Evolutionary conservation across 2,797 vertebrate species (phyloP).

Genomic region (Tokudaia muenninki): DNA sequence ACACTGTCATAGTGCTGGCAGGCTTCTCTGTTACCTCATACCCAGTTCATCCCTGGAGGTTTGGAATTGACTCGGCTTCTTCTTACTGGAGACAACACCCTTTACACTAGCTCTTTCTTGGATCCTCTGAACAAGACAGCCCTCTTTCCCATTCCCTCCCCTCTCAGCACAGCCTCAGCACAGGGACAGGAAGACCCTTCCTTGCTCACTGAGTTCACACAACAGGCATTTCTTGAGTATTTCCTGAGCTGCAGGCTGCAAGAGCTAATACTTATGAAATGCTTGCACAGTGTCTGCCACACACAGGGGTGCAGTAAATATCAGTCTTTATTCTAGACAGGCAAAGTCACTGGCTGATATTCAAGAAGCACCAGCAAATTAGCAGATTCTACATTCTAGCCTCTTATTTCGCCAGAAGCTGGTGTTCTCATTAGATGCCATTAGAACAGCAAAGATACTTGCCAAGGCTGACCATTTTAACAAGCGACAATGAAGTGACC

Average conservation of each 20-base stretch:
- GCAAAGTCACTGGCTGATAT: slow-evolving; percentile 54
- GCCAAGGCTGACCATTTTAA: slow-evolving; percentile 38
- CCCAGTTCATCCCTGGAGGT: slow-evolving; percentile 15
- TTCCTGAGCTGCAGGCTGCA: neutral
- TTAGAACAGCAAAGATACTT: neutral
- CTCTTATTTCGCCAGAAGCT: slow-evolving; percentile 18
- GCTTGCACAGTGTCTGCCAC: neutral
- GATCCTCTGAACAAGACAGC: slow-evolving; percentile 11
- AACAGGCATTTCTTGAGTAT: neutral
- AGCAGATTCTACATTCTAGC: neutral
- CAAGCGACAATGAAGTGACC: slow-evolving; percentile 13
- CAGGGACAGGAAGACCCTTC: neutral
- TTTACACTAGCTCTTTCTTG: neutral
- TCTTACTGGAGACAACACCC: slow-evolving; percentile 46
- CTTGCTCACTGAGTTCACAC: slow-evolving; percentile 4
- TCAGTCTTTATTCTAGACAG: neutral
- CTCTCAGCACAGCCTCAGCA: neutral
- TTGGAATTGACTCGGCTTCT: slow-evolving; percentile 37
- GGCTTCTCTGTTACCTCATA: slow-evolving; percentile 45
- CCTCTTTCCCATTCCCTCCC: neutral
- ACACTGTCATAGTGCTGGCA: slow-evolving; percentile 52
- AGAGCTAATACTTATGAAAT: neutral
- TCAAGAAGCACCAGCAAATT: slow-evolving; percentile 16
- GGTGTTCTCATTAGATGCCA: slow-evolving; percentile 46
- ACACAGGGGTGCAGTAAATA: neutral